A percentile compares a stretch with the other conserved stretches of the same genome.
Conservation (phyloP, 2,888 invertebrate genomes). For the Arge pagana region DNA sequence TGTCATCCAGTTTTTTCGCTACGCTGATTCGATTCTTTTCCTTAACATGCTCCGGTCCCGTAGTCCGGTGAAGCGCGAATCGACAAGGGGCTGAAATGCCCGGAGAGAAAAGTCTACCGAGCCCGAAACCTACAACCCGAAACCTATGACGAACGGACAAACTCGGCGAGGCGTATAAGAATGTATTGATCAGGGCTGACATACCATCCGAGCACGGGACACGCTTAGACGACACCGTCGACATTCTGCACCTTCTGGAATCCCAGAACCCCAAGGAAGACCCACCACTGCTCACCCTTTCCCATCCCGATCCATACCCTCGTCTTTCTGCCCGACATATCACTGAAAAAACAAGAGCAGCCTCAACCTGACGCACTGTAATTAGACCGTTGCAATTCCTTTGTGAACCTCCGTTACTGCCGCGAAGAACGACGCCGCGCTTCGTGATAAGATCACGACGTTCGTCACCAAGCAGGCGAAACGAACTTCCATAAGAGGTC, state of each 20-base stretch:
- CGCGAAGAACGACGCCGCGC: too few relatives aligned
- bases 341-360: slow-evolving; percentile 9
- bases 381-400: too few relatives aligned
- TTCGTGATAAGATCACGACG: too few relatives aligned
- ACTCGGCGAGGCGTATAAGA: slow-evolving; percentile 52
- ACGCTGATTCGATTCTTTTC: too few relatives aligned
- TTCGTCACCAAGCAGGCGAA: too few relatives aligned
- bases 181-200: slow-evolving; percentile 54
- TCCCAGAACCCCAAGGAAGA: slow-evolving; percentile 32
- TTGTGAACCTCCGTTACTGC: too few relatives aligned
- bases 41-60: too few relatives aligned
- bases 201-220: slow-evolving; percentile 49
- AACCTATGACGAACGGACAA: slow-evolving; percentile 33
- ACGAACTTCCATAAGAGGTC: too few relatives aligned
- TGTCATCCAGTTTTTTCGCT: too few relatives aligned
- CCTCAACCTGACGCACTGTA: too few relatives aligned
- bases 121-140: slow-evolving; percentile 10
- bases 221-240: slow-evolving; percentile 48
- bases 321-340: slow-evolving; percentile 4
- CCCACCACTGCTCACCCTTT: slow-evolving; percentile 24
- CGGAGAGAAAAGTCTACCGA: slow-evolving; percentile 8
- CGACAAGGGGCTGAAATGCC: too few relatives aligned
- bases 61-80: too few relatives aligned
- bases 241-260: slow-evolving; percentile 44
- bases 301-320: slow-evolving; percentile 10